A percentile compares a stretch with the other conserved stretches of the same genome.
phyloP scores from a whole-genome alignment of 2,113 vertebrate species.

The Siphamia tubifer region DNA sequence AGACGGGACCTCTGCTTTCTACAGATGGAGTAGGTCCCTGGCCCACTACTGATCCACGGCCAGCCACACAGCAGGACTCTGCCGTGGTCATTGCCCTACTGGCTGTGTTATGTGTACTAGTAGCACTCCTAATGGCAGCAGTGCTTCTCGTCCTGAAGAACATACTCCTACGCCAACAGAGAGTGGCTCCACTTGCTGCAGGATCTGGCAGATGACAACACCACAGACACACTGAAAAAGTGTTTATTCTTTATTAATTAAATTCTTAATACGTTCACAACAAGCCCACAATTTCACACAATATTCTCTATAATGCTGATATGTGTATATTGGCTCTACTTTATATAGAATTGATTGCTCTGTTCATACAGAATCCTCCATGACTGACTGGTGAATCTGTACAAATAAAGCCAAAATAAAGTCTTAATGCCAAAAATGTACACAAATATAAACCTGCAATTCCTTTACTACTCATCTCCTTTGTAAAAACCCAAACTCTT shows the following conservation, averaged over 20 bases:
- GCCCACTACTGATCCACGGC: constrained; percentile 15
- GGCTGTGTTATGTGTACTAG: constrained; percentile 64
- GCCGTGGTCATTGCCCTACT: constrained; percentile 62
- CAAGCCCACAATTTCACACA: not conserved
- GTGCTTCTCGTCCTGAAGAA: constrained; percentile 67
- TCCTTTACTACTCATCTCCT: not conserved
- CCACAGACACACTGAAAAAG: not conserved
- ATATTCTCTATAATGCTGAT: not conserved
- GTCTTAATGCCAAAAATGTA: constrained; percentile 28
- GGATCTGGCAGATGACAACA: constrained; percentile 32
- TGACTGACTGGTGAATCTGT: not conserved
- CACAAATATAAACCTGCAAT: not conserved
- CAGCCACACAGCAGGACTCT: not conserved
- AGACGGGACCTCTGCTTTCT: constrained; percentile 15
- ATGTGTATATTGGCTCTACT: constrained; percentile 11
- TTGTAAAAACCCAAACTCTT: not conserved
- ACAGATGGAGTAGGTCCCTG: constrained; percentile 37
- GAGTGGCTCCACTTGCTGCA: constrained; percentile 68
- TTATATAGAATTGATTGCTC: too few relatives aligned
- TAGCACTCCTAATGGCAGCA: constrained; percentile 58
- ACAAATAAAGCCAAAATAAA: constrained; percentile 39
- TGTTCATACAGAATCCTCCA: not conserved
- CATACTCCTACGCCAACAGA: constrained; percentile 59
- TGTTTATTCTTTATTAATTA: not conserved
- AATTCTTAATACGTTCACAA: too few relatives aligned